phyloP scores from a whole-genome alignment of 2,113 vertebrate species.

The Blennius ocellaris region DNA sequence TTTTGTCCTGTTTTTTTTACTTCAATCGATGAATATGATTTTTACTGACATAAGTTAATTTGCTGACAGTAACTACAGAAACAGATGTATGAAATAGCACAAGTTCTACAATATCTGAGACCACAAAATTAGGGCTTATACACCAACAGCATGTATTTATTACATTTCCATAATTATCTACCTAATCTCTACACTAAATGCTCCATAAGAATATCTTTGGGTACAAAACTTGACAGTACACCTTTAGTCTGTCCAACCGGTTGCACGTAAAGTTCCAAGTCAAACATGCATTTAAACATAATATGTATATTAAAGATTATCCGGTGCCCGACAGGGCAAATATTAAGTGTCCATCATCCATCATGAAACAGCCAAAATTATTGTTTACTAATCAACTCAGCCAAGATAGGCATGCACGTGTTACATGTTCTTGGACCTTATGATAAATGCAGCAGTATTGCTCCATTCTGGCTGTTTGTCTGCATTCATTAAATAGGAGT shows the following conservation, averaged over 20 bases:
- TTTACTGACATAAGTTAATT: conserved; percentile 7
- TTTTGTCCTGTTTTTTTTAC: not conserved
- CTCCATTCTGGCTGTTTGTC: not conserved
- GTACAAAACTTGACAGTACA: not conserved
- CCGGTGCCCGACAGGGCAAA: no score
- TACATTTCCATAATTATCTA: conserved; percentile 47
- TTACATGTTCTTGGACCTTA: no score
- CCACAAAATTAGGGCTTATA: not conserved
- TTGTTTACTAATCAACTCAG: no score
- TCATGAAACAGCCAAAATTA: no score
- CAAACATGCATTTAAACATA: no score
- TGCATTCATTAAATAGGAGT: not conserved
- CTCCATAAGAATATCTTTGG: conserved; percentile 7
- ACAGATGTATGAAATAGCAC: conserved; percentile 15
- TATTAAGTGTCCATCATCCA: no score
- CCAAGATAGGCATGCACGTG: no score
- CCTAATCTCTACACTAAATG: conserved; percentile 26
- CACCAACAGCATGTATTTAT: conserved; percentile 42
- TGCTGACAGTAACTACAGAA: not conserved
- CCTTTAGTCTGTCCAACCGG: no score
- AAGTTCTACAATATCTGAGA: conserved; percentile 27
- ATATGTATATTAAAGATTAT: no score
- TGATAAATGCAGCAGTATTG: not conserved
- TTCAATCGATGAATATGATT: not conserved
- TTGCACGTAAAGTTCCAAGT: no score